phyloP scores from a whole-genome alignment of 2,113 vertebrate genomes.

The Lutjanus erythropterus region DNA sequence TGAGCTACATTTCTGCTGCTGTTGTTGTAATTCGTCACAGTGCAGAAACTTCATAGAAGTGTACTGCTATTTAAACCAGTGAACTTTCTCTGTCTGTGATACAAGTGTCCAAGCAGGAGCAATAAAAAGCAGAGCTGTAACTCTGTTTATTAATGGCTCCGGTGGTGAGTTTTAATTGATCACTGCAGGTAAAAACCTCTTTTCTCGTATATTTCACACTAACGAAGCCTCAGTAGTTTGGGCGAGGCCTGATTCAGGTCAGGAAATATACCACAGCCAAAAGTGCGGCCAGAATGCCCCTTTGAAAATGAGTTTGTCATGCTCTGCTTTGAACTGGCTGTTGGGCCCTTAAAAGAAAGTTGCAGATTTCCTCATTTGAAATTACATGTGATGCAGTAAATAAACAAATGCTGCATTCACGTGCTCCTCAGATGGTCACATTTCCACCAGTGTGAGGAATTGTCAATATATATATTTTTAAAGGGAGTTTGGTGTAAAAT shows the following conservation, averaged over 20 bases:
- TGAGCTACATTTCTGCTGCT: neutral
- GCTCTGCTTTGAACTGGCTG: too few species aligned
- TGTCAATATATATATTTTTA: too few species aligned
- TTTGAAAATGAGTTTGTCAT: too few species aligned
- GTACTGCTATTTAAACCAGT: constrained; percentile 8
- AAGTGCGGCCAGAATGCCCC: too few species aligned
- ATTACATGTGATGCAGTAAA: too few species aligned
- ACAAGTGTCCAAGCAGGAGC: constrained; percentile 25
- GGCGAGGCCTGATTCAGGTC: neutral
- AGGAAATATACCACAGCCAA: too few species aligned
- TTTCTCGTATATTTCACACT: constrained; percentile 12
- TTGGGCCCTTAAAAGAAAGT: too few species aligned
- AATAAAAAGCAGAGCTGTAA: constrained; percentile 10
- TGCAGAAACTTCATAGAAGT: constrained; percentile 5
- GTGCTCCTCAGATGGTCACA: too few species aligned
- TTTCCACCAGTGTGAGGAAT: too few species aligned
- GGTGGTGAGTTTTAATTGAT: constrained; percentile 45
- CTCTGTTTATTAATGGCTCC: constrained; percentile 26
- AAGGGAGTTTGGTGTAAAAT: too few species aligned
- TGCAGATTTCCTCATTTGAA: too few species aligned
- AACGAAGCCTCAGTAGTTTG: constrained; percentile 1
- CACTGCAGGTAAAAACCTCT: neutral
- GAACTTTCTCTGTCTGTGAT: constrained; percentile 29
- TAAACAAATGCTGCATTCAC: too few species aligned
- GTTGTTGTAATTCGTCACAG: constrained; percentile 32